Evolutionary conservation across 2,888 invertebrate species (phyloP).

Genomic region (Athripsodes cinereus): DNA sequence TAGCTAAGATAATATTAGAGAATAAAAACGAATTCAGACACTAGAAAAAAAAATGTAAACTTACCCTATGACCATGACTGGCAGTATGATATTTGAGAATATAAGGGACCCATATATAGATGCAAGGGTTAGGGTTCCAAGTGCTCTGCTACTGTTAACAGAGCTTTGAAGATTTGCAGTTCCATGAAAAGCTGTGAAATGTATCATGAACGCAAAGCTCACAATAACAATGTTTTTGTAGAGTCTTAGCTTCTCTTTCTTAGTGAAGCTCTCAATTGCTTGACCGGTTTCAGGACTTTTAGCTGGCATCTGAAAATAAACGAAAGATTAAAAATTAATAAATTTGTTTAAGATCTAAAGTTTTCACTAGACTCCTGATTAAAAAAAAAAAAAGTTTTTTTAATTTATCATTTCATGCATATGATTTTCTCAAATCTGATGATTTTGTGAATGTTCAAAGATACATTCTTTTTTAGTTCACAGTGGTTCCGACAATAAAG

Average conservation of each 20-base stretch:
- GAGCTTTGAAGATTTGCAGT: slow-evolving; percentile 80
- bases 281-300: background rate
- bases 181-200: slow-evolving; percentile 89
- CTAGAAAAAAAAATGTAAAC: too few relatives aligned
- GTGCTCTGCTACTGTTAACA: slow-evolving; percentile 72
- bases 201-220: slow-evolving; percentile 84
- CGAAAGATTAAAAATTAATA: too few relatives aligned
- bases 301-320: background rate
- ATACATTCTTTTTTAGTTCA: too few relatives aligned
- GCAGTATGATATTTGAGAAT: slow-evolving; percentile 83
- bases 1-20: too few relatives aligned
- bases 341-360: too few relatives aligned
- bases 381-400: too few relatives aligned
- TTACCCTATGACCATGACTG: slow-evolving; percentile 76
- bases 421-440: too few relatives aligned
- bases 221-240: slow-evolving; percentile 79
- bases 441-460: too few relatives aligned
- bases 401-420: too few relatives aligned
- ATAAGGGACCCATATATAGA: slow-evolving; percentile 85
- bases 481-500: too few relatives aligned
- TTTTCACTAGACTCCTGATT: too few relatives aligned
- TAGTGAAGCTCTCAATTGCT: slow-evolving; percentile 1
- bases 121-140: slow-evolving; percentile 78
- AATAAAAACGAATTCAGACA: too few relatives aligned
- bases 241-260: slow-evolving; percentile 64